Base-by-base conservation (phyloP, 2,113 vertebrate genomes). In the Tupaia chinensis region DNA sequence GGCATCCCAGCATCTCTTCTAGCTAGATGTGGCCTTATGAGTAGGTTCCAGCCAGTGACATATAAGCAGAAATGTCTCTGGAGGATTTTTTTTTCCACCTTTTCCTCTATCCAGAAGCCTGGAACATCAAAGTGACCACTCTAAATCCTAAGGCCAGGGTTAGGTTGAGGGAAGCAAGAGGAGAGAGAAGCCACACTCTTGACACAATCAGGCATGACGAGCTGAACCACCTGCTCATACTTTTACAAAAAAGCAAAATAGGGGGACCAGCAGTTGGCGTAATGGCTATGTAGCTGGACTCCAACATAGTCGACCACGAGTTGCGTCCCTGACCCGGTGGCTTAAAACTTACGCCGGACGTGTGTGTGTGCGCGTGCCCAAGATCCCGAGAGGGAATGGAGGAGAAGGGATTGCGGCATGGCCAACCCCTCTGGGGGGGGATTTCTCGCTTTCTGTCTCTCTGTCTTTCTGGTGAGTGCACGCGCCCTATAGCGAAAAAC, bases 31-130 rank as follows among this genome's bases (percentile, higher is more conserved):
- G n/a, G 60, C 72, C 74, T 66, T 12, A 19, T 27, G 58, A n/a
- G 29, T 82, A 66, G 27, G 12, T 70, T 87, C 65, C 54, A 32
- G 66, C 23, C 53, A 89, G 60, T n/a, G 23, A 66, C 32, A 61
- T 17, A 12, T 8, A 63, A 69, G 58, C 16, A 93, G 44, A 93
- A 95, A 83, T 29, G 23, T 34, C 25, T 32, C n/a, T 14, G 58
- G 11, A 22, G 92, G 54, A 66, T 92, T 69, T 44, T 25, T 85
- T n/a, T 95, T 74, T n/a, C 94, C 68, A 73, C 27, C 53, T 60
- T 9, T 23, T 93, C 32, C 79, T 87, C n/a, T 19, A 60, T 63
- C 34, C 61, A 27, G 16, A 60, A 54, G 60, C 11, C 58, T 86
- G 14, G 12, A 89, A 87, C 15, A 54, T 53, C 70, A 86, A 84